A percentile compares a stretch with the other conserved stretches of the same genome.
phyloP scores from a whole-genome alignment of 1,140 invertebrate species.

The Pseudomyrmex gracilis region DNA sequence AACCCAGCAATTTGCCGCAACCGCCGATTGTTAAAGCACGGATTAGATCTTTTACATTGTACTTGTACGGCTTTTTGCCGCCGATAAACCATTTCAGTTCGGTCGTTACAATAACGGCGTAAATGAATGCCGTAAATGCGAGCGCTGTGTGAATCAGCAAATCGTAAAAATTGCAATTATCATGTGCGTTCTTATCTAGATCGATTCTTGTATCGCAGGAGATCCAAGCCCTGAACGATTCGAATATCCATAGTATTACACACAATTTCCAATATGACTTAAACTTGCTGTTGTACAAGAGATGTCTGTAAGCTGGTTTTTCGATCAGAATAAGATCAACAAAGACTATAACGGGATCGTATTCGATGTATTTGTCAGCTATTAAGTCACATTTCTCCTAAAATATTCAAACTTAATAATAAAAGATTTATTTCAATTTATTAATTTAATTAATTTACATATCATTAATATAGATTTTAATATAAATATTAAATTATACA shows the following conservation, averaged over 20 bases:
- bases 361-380: slow-evolving; percentile 96
- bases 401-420: slow-evolving; percentile 75
- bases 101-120: slow-evolving; percentile 74
- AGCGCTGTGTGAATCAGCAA: slow-evolving; percentile 78
- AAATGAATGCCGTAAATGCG: slow-evolving; percentile 76
- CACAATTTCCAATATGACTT: slow-evolving; percentile 85
- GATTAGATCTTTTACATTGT: slow-evolving; percentile 76
- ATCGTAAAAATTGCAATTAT: slow-evolving; percentile 80
- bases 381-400: slow-evolving; percentile 90
- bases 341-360: slow-evolving; percentile 93
- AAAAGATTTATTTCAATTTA: too few species aligned
- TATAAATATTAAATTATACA: too few species aligned
- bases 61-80: slow-evolving; percentile 71
- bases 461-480: too few species aligned
- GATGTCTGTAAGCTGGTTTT: slow-evolving; percentile 92
- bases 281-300: slow-evolving; percentile 92
- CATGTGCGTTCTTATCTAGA: slow-evolving; percentile 62
- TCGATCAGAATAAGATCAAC: slow-evolving; percentile 93
- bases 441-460: too few species aligned
- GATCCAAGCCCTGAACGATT: slow-evolving; percentile 80
- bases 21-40: slow-evolving; percentile 81
- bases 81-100: slow-evolving; percentile 78
- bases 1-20: slow-evolving; percentile 80
- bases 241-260: slow-evolving; percentile 80
- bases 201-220: slow-evolving; percentile 51